Evolutionary conservation across 2,113 vertebrate genomes (phyloP).

Genomic region (Hydropotes inermis): DNA sequence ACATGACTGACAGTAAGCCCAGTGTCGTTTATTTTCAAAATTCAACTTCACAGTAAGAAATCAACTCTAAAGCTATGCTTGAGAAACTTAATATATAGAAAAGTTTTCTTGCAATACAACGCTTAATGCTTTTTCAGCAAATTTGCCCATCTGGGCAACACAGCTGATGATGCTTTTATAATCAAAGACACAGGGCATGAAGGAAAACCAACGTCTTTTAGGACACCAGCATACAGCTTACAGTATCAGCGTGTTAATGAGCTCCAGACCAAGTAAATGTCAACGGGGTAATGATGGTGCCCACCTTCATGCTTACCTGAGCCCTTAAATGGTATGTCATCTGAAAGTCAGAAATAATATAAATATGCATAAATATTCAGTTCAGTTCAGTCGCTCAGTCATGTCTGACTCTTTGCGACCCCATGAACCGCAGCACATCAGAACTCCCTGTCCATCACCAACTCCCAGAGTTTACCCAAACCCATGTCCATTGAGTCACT

Average conservation of each 20-base stretch:
- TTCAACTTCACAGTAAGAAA: conserved; percentile 34
- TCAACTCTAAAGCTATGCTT: conserved; percentile 8
- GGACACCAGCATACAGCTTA: not conserved
- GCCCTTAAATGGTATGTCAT: not conserved
- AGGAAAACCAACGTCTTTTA: not conserved
- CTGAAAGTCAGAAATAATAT: not conserved
- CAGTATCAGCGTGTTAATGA: not conserved
- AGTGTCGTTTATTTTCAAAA: not conserved
- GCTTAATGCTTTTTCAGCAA: not conserved
- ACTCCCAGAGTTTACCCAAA: too few relatives aligned
- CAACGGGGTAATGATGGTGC: not conserved
- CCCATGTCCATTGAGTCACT: too few relatives aligned
- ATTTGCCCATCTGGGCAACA: not conserved
- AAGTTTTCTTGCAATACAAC: not conserved
- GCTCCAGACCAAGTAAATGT: not conserved
- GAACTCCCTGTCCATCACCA: too few relatives aligned
- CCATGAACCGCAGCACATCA: too few relatives aligned
- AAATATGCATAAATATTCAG: not conserved
- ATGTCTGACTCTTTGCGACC: too few relatives aligned
- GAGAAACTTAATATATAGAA: not conserved
- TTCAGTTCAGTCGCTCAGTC: too few relatives aligned
- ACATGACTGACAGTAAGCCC: not conserved
- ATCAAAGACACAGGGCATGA: conserved; percentile 16
- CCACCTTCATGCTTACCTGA: not conserved
- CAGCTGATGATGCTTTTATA: not conserved